A percentile compares a stretch with the other conserved stretches of the same genome.
Conservation (phyloP, 2,113 vertebrate species). For the Dissostichus mawsoni region DNA sequence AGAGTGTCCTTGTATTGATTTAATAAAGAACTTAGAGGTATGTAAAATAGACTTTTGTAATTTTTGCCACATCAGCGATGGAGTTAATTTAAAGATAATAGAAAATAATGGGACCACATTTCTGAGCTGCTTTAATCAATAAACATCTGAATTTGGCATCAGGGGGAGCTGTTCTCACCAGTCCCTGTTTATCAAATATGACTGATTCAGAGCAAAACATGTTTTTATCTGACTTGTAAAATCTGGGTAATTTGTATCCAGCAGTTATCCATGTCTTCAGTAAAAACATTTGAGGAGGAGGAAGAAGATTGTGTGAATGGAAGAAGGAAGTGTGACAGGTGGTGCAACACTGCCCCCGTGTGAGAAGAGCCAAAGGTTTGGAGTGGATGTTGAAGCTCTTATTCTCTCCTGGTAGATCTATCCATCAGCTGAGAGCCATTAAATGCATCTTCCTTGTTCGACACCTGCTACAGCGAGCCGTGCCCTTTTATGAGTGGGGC, state of each 20-base stretch:
- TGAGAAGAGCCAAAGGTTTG: conserved; percentile 41
- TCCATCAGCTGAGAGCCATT: conserved; percentile 40
- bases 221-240: too few relatives aligned
- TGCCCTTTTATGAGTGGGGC: conserved; percentile 45
- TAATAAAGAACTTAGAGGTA: too few relatives aligned
- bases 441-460: conserved; percentile 48
- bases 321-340: conserved; percentile 31
- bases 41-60: too few relatives aligned
- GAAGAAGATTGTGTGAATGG: background rate
- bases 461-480: conserved; percentile 25
- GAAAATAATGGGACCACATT: background rate
- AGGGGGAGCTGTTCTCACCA: background rate
- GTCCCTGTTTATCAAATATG: background rate
- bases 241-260: too few relatives aligned
- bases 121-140: background rate
- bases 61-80: background rate
- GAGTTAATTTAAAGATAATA: background rate
- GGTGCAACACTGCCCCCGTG: conserved; percentile 83
- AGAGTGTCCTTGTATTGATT: background rate
- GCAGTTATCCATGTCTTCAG: conserved; percentile 17
- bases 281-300: conserved; percentile 30
- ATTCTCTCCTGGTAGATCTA: conserved; percentile 13
- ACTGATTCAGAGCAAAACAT: background rate
- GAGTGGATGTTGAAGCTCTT: background rate
- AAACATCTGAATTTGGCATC: background rate